These are phyloP conservation scores for Alligator mississippiensis DNA, from an alignment of 2,113 vertebrate species.

Conservation along the genomic window DNA sequence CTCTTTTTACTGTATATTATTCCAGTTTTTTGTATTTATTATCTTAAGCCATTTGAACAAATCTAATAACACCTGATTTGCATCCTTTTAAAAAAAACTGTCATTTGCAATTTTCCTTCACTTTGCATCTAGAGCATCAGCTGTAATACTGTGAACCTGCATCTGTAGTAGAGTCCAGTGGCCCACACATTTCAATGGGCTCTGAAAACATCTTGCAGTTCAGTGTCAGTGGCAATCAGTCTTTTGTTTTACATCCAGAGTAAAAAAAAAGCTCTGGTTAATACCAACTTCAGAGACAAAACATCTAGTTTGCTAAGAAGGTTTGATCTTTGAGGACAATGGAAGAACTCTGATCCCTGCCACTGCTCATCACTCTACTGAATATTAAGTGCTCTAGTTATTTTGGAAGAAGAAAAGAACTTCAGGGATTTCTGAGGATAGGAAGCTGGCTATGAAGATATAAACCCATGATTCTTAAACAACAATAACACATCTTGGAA, in stretches of 20 bases:
- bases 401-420: constrained; percentile 26
- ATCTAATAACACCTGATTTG: constrained; percentile 46
- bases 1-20: constrained; percentile 39
- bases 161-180: background rate
- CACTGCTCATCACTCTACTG: background rate
- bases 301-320: rapidly evolving
- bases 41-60: constrained; percentile 44
- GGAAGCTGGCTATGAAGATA: constrained; percentile 24
- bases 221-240: background rate
- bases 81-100: constrained; percentile 9
- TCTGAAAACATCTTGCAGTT: background rate
- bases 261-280: background rate
- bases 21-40: constrained; percentile 43
- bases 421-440: constrained; percentile 14
- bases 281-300: constrained; percentile 27
- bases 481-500: background rate
- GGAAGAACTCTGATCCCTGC: constrained; percentile 30
- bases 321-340: constrained; percentile 46
- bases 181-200: background rate
- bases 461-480: background rate
- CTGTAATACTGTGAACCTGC: background rate
- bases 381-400: constrained; percentile 51
- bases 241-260: background rate
- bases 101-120: background rate
- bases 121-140: constrained; percentile 54